Percentiles rank a stretch among this genome's conserved stretches.
Evolutionary conservation across 2,888 invertebrate species (phyloP).

Genomic region (Scotopteryx bipunctaria): DNA sequence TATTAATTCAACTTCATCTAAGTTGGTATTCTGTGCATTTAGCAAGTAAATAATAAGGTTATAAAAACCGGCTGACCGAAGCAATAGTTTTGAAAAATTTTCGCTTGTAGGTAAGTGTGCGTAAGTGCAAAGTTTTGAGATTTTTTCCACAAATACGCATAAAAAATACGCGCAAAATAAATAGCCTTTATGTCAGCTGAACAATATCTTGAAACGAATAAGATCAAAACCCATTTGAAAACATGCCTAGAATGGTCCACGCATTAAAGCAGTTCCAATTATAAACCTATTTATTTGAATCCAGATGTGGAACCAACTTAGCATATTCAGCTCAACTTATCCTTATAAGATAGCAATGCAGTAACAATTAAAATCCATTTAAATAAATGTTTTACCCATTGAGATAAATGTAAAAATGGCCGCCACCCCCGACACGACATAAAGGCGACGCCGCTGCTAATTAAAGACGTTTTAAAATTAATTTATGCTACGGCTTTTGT

Average conservation of each 20-base stretch:
- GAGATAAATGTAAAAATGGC: conserved; percentile 27
- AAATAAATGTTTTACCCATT: conserved; percentile 22
- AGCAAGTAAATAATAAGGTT: too few relatives aligned
- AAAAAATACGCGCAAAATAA: too few relatives aligned
- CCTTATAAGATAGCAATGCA: conserved; percentile 19
- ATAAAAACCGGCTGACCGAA: too few relatives aligned
- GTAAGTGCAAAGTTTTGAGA: too few relatives aligned
- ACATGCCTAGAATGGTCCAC: neutral
- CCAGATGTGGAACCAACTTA: conserved; percentile 16
- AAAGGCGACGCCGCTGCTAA: conserved; percentile 33
- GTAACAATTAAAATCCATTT: conserved; percentile 24
- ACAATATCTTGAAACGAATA: too few relatives aligned
- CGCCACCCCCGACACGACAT: conserved; percentile 23
- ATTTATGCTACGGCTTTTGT: conserved; percentile 32
- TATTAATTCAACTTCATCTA: too few relatives aligned
- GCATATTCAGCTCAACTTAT: conserved; percentile 19
- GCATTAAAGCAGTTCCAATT: conserved; percentile 7
- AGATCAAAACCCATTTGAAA: too few relatives aligned
- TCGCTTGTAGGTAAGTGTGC: too few relatives aligned
- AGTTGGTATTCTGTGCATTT: too few relatives aligned
- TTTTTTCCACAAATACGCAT: too few relatives aligned
- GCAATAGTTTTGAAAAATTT: too few relatives aligned
- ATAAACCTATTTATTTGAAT: conserved; percentile 14
- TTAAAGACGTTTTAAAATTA: conserved; percentile 37
- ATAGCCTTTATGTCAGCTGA: too few relatives aligned